Conservation (phyloP, 2,888 invertebrate species). For the Trisateles emortualis region DNA sequence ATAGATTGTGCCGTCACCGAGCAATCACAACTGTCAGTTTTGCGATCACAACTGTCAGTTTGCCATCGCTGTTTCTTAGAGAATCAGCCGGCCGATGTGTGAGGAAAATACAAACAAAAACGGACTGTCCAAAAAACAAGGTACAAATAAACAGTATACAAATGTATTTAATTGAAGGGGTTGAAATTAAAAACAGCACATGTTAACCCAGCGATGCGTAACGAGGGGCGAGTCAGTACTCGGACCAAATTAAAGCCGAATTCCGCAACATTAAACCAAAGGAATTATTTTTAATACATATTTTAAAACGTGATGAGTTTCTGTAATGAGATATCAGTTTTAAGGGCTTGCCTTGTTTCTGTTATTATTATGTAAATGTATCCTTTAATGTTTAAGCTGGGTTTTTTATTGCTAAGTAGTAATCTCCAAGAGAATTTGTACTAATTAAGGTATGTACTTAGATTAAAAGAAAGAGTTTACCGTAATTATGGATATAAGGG, state of each 20-base stretch:
- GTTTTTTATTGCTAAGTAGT: neutral
- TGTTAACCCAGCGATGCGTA: constrained; percentile 1
- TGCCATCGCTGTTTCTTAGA: too few relatives aligned
- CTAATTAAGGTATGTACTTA: neutral
- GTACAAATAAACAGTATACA: neutral
- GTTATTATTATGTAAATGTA: constrained; percentile 21
- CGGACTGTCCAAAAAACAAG: neutral
- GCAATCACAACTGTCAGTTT: too few relatives aligned
- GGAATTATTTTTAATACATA: constrained; percentile 21
- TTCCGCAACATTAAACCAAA: constrained; percentile 6
- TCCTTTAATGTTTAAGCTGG: neutral
- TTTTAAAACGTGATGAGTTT: constrained; percentile 24
- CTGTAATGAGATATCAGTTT: constrained; percentile 23
- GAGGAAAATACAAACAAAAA: neutral
- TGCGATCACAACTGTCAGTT: too few relatives aligned
- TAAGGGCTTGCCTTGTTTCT: constrained; percentile 2
- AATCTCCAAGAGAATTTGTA: neutral
- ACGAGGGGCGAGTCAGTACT: neutral
- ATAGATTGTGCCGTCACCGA: too few relatives aligned
- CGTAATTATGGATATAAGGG: neutral
- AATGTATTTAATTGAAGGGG: constrained; percentile 6
- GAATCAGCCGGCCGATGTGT: too few relatives aligned
- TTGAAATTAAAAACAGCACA: constrained; percentile 5
- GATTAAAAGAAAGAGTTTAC: neutral
- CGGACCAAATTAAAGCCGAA: constrained; percentile 12